Evolutionary conservation across 2,888 invertebrate species (phyloP).

Genomic region (Balanococcus diminutus): DNA sequence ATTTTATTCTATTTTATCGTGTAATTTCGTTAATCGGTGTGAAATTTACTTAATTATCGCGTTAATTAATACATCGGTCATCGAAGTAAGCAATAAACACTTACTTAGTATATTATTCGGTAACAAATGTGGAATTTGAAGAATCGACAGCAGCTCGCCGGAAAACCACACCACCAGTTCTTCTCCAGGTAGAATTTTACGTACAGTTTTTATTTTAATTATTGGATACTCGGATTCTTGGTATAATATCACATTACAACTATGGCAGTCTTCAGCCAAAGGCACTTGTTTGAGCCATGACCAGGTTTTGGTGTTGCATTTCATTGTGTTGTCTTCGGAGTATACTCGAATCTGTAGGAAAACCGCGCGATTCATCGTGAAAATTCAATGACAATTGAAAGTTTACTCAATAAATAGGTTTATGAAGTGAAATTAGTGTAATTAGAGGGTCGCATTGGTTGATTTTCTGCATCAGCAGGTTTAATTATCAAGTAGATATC

Average conservation of each 20-base stretch:
- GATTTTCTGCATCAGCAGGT: too few species aligned
- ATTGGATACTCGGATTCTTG: conserved; percentile 58
- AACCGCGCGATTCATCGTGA: background rate
- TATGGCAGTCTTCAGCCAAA: conserved; percentile 72
- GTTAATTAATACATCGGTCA: too few species aligned
- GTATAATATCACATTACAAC: conserved; percentile 68
- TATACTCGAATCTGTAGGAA: conserved; percentile 22
- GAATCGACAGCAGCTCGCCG: conserved; percentile 72
- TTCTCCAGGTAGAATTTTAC: conserved; percentile 68
- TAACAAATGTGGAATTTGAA: conserved; percentile 79
- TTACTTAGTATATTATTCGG: conserved; percentile 82
- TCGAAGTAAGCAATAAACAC: conserved; percentile 56
- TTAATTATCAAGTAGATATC: too few species aligned
- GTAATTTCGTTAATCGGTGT: too few species aligned
- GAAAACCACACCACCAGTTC: conserved; percentile 84
- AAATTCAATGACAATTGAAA: background rate
- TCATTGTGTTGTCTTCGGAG: background rate
- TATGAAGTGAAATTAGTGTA: too few species aligned
- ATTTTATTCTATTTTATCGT: too few species aligned
- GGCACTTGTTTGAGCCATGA: conserved; percentile 62
- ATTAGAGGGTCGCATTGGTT: too few species aligned
- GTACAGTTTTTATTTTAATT: conserved; percentile 63
- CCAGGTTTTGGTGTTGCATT: conserved; percentile 26
- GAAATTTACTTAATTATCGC: too few species aligned
- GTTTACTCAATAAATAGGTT: background rate